Conservation (phyloP, 2,113 vertebrate species). For the Tringa solitaria region DNA sequence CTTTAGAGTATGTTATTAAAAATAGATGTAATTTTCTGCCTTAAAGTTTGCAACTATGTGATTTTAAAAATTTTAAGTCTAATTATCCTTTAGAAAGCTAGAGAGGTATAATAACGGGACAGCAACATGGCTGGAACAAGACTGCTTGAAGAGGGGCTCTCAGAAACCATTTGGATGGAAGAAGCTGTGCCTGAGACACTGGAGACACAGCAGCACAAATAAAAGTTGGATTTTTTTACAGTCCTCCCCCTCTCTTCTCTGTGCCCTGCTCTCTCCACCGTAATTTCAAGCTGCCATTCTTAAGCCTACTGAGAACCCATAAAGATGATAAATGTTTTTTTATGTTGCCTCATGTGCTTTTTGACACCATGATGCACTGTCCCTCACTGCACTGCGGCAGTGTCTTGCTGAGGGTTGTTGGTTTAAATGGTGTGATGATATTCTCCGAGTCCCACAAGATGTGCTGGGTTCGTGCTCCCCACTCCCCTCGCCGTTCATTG, state of each 20-base stretch:
- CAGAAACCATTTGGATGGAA: not conserved
- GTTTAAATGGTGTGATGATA: not conserved
- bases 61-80: not conserved
- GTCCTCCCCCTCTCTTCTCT: not conserved
- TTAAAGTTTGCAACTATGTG: not conserved
- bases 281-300: not conserved
- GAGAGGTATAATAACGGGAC: not conserved
- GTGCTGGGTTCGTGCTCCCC: rapidly evolving
- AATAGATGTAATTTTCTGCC: not conserved
- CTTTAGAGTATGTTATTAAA: not conserved
- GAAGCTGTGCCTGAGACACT: not conserved
- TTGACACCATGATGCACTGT: not conserved
- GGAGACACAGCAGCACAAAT: not conserved
- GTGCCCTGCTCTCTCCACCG: not conserved
- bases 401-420: not conserved
- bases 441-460: not conserved
- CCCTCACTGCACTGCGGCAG: not conserved
- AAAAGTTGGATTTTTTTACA: not conserved
- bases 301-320: not conserved
- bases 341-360: not conserved
- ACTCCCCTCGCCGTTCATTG: not conserved
- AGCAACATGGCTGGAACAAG: not conserved
- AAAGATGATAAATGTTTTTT: not conserved
- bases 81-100: not conserved
- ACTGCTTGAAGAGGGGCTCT: not conserved